Percentiles rank a stretch among this genome's conserved stretches.
These are phyloP conservation scores for Phortica variegata DNA, from an alignment of 1,140 invertebrate genomes.

Conservation along the genomic window DNA sequence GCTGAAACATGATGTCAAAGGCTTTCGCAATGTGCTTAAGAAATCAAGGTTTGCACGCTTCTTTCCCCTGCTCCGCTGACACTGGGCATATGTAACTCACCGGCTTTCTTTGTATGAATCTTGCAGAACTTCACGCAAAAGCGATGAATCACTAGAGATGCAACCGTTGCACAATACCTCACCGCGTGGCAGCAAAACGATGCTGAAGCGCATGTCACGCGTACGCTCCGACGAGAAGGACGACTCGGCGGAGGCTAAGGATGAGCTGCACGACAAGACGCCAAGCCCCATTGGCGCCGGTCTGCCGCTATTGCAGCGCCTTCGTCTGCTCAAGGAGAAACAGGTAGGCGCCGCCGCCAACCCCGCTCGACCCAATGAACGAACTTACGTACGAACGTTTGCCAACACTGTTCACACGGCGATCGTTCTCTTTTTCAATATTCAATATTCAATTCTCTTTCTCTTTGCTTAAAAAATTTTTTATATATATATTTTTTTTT, in stretches of 20 bases:
- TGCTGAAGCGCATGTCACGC: slow-evolving; percentile 68
- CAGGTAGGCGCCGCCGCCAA: slow-evolving; percentile 63
- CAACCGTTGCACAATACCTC: slow-evolving; percentile 62
- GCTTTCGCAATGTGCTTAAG: slow-evolving; percentile 66
- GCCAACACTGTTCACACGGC: slow-evolving; percentile 1
- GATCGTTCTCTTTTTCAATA: slow-evolving; percentile 12
- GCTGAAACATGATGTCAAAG: slow-evolving; percentile 79
- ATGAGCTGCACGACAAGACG: slow-evolving; percentile 62
- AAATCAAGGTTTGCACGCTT: slow-evolving; percentile 59
- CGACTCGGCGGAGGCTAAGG: slow-evolving; percentile 60
- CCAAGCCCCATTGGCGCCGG: slow-evolving; percentile 75
- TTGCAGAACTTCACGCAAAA: slow-evolving; percentile 58
- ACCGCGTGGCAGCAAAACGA: slow-evolving; percentile 58
- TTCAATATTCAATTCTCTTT: slow-evolving; percentile 12
- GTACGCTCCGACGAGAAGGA: slow-evolving; percentile 69
- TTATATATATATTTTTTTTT: slow-evolving; percentile 12
- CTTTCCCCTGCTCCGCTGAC: background rate
- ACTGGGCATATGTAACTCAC: background rate
- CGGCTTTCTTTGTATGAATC: background rate
- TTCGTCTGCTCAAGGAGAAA: slow-evolving; percentile 81
- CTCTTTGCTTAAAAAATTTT: slow-evolving; percentile 5
- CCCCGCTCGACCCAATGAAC: slow-evolving; percentile 6
- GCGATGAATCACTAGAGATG: slow-evolving; percentile 68
- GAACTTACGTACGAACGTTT: background rate
- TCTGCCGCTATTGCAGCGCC: slow-evolving; percentile 73